These are phyloP conservation scores for Lamellibrachia satsuma DNA, from an alignment of 2,888 invertebrate species.

Conservation along the genomic window DNA sequence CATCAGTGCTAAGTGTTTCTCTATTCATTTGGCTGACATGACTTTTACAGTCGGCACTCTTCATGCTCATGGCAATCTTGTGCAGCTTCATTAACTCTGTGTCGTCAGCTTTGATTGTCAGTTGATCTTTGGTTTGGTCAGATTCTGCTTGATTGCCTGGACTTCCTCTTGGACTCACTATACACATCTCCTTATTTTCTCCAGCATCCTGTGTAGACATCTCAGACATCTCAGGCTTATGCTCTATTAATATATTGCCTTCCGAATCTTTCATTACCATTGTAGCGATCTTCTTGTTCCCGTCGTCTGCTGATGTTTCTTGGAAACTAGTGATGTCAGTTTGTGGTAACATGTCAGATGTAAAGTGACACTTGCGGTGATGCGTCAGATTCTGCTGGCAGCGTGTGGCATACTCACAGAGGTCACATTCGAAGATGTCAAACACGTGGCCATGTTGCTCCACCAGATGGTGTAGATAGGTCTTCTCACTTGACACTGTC, in stretches of 20 bases:
- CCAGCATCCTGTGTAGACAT: neutral
- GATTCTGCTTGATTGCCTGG: neutral
- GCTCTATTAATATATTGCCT: neutral
- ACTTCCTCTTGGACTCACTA: neutral
- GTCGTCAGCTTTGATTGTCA: neutral
- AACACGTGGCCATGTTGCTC: slow-evolving; percentile 52
- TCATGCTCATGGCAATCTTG: slow-evolving; percentile 6
- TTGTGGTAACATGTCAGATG: neutral
- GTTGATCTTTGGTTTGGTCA: neutral
- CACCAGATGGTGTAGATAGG: slow-evolving; percentile 51
- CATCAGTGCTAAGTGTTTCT: neutral
- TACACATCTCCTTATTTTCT: neutral
- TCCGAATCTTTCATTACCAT: neutral
- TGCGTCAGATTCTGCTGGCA: slow-evolving; percentile 57
- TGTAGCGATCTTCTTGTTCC: neutral
- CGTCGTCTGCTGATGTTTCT: neutral
- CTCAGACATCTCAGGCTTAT: neutral
- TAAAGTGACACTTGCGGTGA: slow-evolving; percentile 46
- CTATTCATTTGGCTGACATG: neutral
- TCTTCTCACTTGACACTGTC: slow-evolving; percentile 28
- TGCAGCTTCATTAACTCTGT: slow-evolving; percentile 3
- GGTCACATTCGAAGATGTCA: slow-evolving; percentile 55
- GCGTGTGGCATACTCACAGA: slow-evolving; percentile 60
- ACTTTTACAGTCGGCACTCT: neutral
- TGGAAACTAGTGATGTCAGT: neutral